Percentiles rank a stretch among this genome's conserved stretches.
Conservation (phyloP, 1,140 invertebrate species). For the Scylla paramamosain region DNA sequence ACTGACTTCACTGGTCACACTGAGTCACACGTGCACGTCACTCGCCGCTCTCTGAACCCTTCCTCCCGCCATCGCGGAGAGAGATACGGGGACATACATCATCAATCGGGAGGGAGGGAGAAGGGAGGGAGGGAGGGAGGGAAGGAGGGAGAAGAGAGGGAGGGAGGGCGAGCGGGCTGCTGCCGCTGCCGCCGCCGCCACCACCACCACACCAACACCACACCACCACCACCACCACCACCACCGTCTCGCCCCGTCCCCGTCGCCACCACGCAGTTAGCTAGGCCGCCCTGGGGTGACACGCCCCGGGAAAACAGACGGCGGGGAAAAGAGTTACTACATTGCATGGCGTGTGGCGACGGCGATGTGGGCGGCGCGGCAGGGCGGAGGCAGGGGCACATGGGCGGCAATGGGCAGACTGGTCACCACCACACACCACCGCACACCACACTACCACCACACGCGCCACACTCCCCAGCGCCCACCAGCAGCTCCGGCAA, state of each 20-base stretch:
- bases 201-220: not conserved
- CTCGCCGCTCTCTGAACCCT: not conserved
- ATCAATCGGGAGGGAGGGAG: not conserved
- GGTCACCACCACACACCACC: not conserved
- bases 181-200: not conserved
- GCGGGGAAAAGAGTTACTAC: too few species aligned
- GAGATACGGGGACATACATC: too few species aligned
- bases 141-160: not conserved
- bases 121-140: not conserved
- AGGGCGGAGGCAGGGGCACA: too few species aligned
- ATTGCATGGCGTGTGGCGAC: not conserved
- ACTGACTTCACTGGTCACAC: slow-evolving; percentile 17
- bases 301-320: too few species aligned
- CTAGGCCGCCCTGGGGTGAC: not conserved
- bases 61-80: not conserved
- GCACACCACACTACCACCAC: not conserved
- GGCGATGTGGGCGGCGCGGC: not conserved
- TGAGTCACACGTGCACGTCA: not conserved
- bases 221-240: slow-evolving; percentile 4
- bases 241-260: not conserved
- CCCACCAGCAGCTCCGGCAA: not conserved
- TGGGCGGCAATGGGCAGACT: not conserved
- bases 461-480: not conserved
- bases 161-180: not conserved
- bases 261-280: not conserved